A percentile compares a stretch with the other conserved stretches of the same genome.
These are phyloP conservation scores for Pampusana beccarii DNA, from an alignment of 2,113 vertebrate species.

Conservation along the genomic window DNA sequence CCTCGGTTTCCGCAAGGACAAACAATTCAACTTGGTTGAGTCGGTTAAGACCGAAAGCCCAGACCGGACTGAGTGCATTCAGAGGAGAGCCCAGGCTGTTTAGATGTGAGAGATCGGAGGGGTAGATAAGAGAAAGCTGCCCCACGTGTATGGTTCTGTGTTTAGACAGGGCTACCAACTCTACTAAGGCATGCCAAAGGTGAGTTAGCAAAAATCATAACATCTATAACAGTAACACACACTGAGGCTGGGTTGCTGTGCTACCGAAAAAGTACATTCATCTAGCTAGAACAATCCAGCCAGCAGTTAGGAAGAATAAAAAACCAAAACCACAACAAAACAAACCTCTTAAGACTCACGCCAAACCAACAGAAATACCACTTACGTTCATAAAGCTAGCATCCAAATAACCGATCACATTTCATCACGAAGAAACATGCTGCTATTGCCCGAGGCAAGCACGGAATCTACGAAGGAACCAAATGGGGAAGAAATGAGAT, in stretches of 20 bases:
- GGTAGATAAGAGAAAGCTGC: not conserved
- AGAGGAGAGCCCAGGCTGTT: not conserved
- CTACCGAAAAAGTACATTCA: not conserved
- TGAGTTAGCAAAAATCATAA: not conserved
- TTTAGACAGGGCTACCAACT: not conserved
- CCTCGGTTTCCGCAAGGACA: not conserved
- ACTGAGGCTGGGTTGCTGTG: not conserved
- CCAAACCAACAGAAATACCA: conserved; percentile 22
- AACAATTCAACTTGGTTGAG: not conserved
- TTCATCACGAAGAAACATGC: conserved; percentile 48
- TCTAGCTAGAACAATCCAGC: not conserved
- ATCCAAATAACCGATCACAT: conserved; percentile 30
- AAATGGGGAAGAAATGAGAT: conserved; percentile 16
- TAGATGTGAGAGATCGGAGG: not conserved
- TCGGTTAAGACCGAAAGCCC: not conserved
- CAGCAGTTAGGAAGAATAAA: not conserved
- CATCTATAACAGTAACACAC: not conserved
- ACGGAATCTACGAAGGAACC: not conserved
- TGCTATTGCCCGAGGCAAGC: not conserved
- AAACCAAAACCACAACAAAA: too few species aligned
- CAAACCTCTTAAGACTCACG: not conserved
- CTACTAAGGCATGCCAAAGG: not conserved
- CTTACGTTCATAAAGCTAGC: conserved; percentile 8
- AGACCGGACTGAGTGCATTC: not conserved
- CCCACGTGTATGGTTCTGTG: not conserved